Evolutionary conservation across 1,140 invertebrate genomes (phyloP), one percentile per base, ranked within the genome.

Genomic region (Uloborus diversus): DNA sequence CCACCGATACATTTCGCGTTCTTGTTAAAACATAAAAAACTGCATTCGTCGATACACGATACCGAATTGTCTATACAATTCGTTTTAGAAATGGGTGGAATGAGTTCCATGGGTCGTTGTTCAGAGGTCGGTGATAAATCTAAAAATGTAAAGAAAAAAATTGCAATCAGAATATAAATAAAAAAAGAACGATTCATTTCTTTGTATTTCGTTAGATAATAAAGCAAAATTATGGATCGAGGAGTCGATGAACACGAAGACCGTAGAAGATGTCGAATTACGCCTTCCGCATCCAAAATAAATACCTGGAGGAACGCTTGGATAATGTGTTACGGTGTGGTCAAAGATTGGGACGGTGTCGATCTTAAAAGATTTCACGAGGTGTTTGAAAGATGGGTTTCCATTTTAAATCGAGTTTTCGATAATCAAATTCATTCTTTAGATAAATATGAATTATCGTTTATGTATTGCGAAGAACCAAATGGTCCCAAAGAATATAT

Each of bases 361-460:
- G 25, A 57, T 25, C 32, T 33, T 2, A 17, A 9, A 37, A 4
- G 32, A 25, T 70, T 70, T 25, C 66, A 70, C 13, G 20, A 20
- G 1, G 32, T 70, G 3, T 27, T 70, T 13, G 14, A 14, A 9
- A 20, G 27, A 4, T 70, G 66, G 66, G 32, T 56, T 1, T 17
- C 65, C 11, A 68, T 68, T 28, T 17, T 56, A 2, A 51, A 70
- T 70, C 57, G 66, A 51, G 17, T 57, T 7, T 70, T 57, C 30
- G 66, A 33, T 23, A 56, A 70, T 37, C 66, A 49, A 1, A 37
- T 70, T 35, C n/a, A 32, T 1, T 11, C 9, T 1, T 25, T 70
- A 13, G 23, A 35, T 7, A 4, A 17, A 23, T 70, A 70, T 13
- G 32, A 35, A 9, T 20, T 23, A 11, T 13, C 1, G 4, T 70